Base-by-base conservation (phyloP, 1,140 invertebrate species). In the Battus philenor region DNA sequence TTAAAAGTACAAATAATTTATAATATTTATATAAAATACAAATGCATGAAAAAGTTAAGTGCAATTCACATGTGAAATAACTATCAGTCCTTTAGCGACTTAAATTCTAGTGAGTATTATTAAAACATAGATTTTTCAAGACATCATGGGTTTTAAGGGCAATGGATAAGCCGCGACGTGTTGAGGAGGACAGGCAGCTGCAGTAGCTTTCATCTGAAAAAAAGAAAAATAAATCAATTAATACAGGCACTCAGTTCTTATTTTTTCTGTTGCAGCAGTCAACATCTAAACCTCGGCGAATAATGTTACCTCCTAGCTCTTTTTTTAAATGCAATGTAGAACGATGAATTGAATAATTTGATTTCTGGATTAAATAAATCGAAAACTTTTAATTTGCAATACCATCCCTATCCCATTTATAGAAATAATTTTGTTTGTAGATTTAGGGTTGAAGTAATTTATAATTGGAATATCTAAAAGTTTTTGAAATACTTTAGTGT, bases 71-170 rank as follows among this genome's bases (percentile, higher is more conserved):
- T 64, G 50, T 65, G 63, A 67, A 65, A 59, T 50, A 57, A 59
- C 57, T 60, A 65, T 83, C 75, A 79, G 75, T 80, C 76, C 50
- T 68, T 61, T 63, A 60, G 62, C 46, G 58, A 54, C 50, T 62
- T 77, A 72, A 51, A 34, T 54, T 41, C 72, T 83, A 83, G 50
- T 83, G 79, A 83, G 79, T 83, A 83, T 83, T 83, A 39, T 83
- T 83, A 39, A 65, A 59, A 47, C 12, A 54, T 56, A 48, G 18
- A 62, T 56, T 32, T 39, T 32, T 47, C 26, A 22, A 22, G 47
- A 54, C 24, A 15, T 29, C 49, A 50, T 34, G 44, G 38, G 33
- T 38, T 49, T 47, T 18, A 32, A 43, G 18, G 18, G 11, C 8
- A 10, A 10, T 8, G 16, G 16, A n/a, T 29, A 10, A 17, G 38